Percentiles rank a stretch among this genome's conserved stretches.
phyloP scores from a whole-genome alignment of 1,140 invertebrate species.

The Caerostris extrusa region DNA sequence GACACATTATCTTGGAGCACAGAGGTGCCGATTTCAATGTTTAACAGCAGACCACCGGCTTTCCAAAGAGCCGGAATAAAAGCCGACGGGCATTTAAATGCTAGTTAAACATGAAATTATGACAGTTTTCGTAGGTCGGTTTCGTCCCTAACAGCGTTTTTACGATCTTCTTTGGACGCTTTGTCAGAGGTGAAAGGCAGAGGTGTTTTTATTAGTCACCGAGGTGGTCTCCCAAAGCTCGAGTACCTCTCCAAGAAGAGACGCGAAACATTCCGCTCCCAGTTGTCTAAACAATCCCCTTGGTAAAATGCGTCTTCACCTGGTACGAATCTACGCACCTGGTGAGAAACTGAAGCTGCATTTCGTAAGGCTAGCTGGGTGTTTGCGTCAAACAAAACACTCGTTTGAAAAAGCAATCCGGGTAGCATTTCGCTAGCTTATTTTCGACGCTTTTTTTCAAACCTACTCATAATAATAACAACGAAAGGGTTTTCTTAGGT shows the following conservation, averaged over 20 bases:
- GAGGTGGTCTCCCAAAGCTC: slow-evolving; percentile 15
- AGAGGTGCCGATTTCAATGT: slow-evolving; percentile 38
- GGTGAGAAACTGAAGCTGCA: background rate
- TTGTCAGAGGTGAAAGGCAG: slow-evolving; percentile 42
- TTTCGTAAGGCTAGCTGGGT: background rate
- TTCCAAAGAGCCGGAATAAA: slow-evolving; percentile 12
- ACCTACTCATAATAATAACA: background rate
- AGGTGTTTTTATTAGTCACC: slow-evolving; percentile 54
- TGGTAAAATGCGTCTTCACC: background rate
- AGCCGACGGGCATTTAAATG: slow-evolving; percentile 31
- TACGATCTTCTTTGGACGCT: slow-evolving; percentile 5
- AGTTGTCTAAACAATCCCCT: slow-evolving; percentile 47
- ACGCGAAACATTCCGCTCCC: slow-evolving; percentile 26
- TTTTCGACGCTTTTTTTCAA: background rate
- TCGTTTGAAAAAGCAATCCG: background rate
- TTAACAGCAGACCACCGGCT: slow-evolving; percentile 3
- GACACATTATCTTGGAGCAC: background rate
- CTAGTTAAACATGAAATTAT: slow-evolving; percentile 57
- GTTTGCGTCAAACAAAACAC: background rate
- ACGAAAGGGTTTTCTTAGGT: background rate
- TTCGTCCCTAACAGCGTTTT: background rate
- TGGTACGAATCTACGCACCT: background rate
- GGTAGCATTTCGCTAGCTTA: background rate
- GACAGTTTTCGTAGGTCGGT: background rate
- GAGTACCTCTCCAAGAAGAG: background rate